A percentile compares a stretch with the other conserved stretches of the same genome.
Conservation (phyloP, 1,140 invertebrate genomes). For the Tachypleus tridentatus region DNA sequence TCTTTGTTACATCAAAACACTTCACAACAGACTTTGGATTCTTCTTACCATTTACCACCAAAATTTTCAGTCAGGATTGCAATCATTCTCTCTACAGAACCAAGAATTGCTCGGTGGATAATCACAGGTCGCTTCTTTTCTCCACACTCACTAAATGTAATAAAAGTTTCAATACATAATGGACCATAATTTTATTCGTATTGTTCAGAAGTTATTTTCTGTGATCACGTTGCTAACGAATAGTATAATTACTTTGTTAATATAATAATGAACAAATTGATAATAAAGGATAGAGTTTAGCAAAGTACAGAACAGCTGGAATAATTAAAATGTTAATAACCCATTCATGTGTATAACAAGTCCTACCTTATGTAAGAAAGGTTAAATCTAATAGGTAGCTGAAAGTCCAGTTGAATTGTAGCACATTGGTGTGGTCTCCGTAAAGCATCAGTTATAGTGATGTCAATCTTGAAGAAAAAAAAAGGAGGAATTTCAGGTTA, state of each 20-base stretch:
- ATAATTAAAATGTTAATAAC: too few relatives aligned
- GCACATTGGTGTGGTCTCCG: slow-evolving; percentile 84
- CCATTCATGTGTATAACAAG: background rate
- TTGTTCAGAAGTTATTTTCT: background rate
- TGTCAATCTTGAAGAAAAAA: slow-evolving; percentile 61
- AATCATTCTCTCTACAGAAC: slow-evolving; percentile 96
- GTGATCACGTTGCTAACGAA: too few relatives aligned
- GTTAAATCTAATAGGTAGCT: slow-evolving; percentile 85
- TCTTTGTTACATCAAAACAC: background rate
- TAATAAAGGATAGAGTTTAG: background rate
- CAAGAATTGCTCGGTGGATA: slow-evolving; percentile 92
- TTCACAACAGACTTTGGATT: background rate
- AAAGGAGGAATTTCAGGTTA: background rate
- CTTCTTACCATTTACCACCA: slow-evolving; percentile 78
- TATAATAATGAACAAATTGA: background rate
- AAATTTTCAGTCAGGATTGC: slow-evolving; percentile 94
- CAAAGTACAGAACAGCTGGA: slow-evolving; percentile 20
- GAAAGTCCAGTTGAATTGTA: slow-evolving; percentile 98
- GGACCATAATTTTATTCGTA: background rate
- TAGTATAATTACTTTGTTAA: too few relatives aligned
- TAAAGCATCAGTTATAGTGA: slow-evolving; percentile 89
- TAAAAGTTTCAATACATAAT: background rate
- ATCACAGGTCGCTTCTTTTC: slow-evolving; percentile 91
- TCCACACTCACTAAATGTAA: slow-evolving; percentile 53
- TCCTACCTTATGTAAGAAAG: slow-evolving; percentile 61